Evolutionary conservation across 2,888 invertebrate genomes (phyloP).

Genomic region (Pristionchus mayeri): DNA sequence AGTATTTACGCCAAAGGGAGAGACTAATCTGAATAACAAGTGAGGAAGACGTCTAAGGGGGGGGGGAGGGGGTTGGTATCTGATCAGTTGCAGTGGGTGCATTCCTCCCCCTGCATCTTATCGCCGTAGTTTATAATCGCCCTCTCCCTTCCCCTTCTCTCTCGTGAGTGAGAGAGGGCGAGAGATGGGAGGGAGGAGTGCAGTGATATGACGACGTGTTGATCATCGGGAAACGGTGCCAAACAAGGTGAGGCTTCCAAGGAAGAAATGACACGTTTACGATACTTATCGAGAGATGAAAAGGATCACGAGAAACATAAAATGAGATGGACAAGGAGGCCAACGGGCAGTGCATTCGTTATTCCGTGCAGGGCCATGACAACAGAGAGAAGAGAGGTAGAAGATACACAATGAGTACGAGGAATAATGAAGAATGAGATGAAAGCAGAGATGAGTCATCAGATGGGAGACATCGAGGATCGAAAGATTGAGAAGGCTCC

Average conservation of each 20-base stretch:
- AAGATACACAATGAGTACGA: neutral
- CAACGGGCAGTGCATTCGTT: neutral
- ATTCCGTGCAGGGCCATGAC: neutral
- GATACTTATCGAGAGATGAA: no score
- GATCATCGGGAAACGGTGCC: neutral
- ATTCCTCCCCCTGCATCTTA: constrained; percentile 1
- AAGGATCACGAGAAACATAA: neutral
- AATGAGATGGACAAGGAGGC: neutral
- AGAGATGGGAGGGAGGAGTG: neutral
- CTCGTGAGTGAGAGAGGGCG: neutral
- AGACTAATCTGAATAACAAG: neutral
- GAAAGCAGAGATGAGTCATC: no score
- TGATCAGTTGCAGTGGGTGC: neutral
- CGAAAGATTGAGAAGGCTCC: no score
- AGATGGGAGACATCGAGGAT: no score
- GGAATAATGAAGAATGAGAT: neutral
- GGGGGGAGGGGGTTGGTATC: neutral
- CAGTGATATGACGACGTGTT: neutral
- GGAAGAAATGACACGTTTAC: no score
- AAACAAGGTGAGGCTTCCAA: neutral
- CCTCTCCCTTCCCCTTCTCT: neutral
- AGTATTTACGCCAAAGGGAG: neutral
- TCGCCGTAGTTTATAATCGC: neutral
- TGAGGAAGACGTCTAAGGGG: neutral
- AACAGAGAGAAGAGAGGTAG: neutral